Base-by-base conservation (phyloP, 2,797 vertebrate genomes). In the Lemur catta region DNA sequence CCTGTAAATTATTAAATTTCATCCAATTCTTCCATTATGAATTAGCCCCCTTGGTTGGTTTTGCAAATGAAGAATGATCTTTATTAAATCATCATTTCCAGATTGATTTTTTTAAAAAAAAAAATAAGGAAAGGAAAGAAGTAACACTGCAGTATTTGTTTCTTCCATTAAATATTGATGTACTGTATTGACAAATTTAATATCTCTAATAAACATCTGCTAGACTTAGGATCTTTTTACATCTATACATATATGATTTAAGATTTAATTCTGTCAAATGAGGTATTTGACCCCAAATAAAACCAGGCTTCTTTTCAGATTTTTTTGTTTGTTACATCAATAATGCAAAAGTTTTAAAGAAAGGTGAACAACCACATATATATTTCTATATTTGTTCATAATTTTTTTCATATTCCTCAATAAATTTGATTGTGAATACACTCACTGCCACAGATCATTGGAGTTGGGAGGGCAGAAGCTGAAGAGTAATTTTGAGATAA, bases 91-190 rank as follows among this genome's bases (percentile, higher is more conserved):
- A 41, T 43, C 12, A 48, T 87, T 84, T 80, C 8, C 6, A 74
- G 43, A 81, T 35, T 69, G 41, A 71, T 74, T 50, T 90, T 92
- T 89, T 80, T 63, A 63, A 76, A 81, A 30, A 76, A 81, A 30
- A 13, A 74, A 88, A 93, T 69, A 93, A 48, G 11, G 43, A 81
- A 59, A 84, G 6, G 48, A 67, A 93, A 87, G 24, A 95, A 96
- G 72, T 78, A 88, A 7, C 17, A 55, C n/a, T 74, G 11, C 2
- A 69, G 59, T 81, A 74, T 84, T 89, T 79, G 9, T n/a, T 95
- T 80, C n/a, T 74, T 75, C 5, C 26, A 71, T 78, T 94, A 93
- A 86, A 92, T 94, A 89, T 82, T 50, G 24, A 81, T 79, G 14
- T 8, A 35, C 2, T 86, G 0, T 63, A 87, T 81, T 74, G 61